Evolutionary conservation across 2,888 invertebrate species (phyloP).

Genomic region (Plagiodera versicolora): DNA sequence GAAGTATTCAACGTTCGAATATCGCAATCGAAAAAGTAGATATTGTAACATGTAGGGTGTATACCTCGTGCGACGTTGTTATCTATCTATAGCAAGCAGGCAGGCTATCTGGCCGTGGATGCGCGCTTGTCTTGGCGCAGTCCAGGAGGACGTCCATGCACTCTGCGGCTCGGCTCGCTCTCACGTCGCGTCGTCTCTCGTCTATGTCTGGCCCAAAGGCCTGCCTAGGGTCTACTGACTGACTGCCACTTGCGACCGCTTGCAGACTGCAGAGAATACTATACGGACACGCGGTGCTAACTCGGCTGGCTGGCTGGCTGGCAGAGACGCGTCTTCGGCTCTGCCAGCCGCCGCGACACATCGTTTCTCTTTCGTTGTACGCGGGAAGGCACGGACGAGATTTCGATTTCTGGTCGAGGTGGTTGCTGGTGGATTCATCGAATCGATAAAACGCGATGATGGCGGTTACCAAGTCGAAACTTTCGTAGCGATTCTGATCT

Average conservation of each 20-base stretch:
- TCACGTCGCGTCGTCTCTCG: slow-evolving; percentile 30
- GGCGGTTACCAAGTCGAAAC: too few relatives aligned
- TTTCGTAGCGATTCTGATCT: too few relatives aligned
- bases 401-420: too few relatives aligned
- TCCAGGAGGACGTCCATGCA: slow-evolving; percentile 32
- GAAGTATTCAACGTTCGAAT: slow-evolving; percentile 27
- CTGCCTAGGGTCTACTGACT: slow-evolving; percentile 45
- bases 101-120: slow-evolving; percentile 25
- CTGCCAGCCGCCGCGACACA: slow-evolving; percentile 17
- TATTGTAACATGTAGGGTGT: too few relatives aligned
- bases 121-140: slow-evolving; percentile 33
- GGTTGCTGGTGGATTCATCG: too few relatives aligned
- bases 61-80: slow-evolving; percentile 27
- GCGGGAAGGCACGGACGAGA: too few relatives aligned
- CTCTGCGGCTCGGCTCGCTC: slow-evolving; percentile 16
- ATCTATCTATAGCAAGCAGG: too few relatives aligned
- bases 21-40: too few relatives aligned
- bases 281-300: too few relatives aligned
- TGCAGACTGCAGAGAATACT: slow-evolving; percentile 39
- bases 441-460: too few relatives aligned
- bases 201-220: slow-evolving; percentile 38
- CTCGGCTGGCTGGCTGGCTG: slow-evolving; percentile 25
- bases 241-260: too few relatives aligned
- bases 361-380: too few relatives aligned
- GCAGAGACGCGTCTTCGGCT: slow-evolving; percentile 31